A percentile compares a stretch with the other conserved stretches of the same genome.
Evolutionary conservation across 2,797 vertebrate genomes (phyloP).

Genomic region (Chelon labrosus): DNA sequence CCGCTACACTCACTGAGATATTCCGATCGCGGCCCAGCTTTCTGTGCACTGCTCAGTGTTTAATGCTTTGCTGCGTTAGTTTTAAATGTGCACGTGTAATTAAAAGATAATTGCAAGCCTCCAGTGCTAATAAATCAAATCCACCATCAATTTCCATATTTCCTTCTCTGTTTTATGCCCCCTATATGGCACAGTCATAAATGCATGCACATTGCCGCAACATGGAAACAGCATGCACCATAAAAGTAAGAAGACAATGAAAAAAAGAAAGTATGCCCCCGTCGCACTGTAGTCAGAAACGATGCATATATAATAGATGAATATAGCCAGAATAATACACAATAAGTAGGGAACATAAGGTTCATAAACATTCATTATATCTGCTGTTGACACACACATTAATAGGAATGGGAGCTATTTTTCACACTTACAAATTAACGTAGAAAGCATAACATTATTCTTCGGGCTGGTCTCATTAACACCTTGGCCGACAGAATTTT

Average conservation of each 20-base stretch:
- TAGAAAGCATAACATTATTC: slow-evolving; percentile 18
- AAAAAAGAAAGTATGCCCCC: background rate
- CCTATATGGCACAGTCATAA: background rate
- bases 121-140: slow-evolving; percentile 29
- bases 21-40: slow-evolving; percentile 1
- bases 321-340: background rate
- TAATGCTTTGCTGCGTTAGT: slow-evolving; percentile 1
- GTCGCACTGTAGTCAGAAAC: background rate
- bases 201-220: slow-evolving; percentile 3
- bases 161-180: slow-evolving; percentile 8
- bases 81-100: slow-evolving; percentile 22
- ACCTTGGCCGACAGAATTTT: slow-evolving; percentile 12
- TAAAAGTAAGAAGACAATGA: background rate
- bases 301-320: background rate
- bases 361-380: slow-evolving; percentile 6
- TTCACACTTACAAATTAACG: slow-evolving; percentile 46
- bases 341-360: background rate
- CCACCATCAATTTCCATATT: slow-evolving; percentile 25
- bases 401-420: slow-evolving; percentile 13
- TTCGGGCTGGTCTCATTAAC: slow-evolving; percentile 48
- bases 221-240: background rate
- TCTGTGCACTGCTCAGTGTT: background rate
- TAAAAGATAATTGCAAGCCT: slow-evolving; percentile 40
- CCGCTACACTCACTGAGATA: background rate
- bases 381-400: slow-evolving; percentile 31